phyloP scores from a whole-genome alignment of 2,888 invertebrate genomes.

The Cloeon dipterum region DNA sequence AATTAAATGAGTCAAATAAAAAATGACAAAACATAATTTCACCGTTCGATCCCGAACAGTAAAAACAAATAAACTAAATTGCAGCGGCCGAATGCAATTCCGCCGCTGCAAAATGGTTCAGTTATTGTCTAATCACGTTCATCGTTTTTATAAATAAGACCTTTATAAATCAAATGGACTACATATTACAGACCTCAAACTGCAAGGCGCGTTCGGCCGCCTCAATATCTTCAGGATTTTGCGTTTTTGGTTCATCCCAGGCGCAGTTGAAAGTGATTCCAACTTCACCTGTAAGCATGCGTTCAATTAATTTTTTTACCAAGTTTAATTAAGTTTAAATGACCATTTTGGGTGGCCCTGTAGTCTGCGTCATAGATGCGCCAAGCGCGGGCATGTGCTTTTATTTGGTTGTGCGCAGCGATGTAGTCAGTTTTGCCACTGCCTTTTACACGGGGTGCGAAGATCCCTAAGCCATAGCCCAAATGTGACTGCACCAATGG shows the following conservation, averaged over 20 bases:
- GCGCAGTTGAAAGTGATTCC: constrained; percentile 30
- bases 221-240: constrained; percentile 20
- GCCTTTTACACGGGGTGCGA: constrained; percentile 19
- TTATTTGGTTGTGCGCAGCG: constrained; percentile 34
- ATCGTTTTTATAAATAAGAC: no score
- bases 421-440: constrained; percentile 34
- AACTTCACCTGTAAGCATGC: constrained; percentile 23
- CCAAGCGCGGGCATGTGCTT: constrained; percentile 39
- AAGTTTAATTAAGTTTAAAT: neutral
- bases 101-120: no score
- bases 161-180: no score
- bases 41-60: no score
- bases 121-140: no score
- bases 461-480: constrained; percentile 24
- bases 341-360: constrained; percentile 26
- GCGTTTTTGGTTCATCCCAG: constrained; percentile 11
- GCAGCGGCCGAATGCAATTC: no score
- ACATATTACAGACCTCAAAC: constrained; percentile 29
- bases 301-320: neutral
- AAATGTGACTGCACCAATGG: constrained; percentile 32
- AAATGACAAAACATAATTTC: no score
- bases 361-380: constrained; percentile 33
- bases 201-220: constrained; percentile 29
- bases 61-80: no score
- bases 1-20: no score